A percentile compares a stretch with the other conserved stretches of the same genome.
Conservation (phyloP, 2,888 invertebrate genomes). For the Agrotis ipsilon region DNA sequence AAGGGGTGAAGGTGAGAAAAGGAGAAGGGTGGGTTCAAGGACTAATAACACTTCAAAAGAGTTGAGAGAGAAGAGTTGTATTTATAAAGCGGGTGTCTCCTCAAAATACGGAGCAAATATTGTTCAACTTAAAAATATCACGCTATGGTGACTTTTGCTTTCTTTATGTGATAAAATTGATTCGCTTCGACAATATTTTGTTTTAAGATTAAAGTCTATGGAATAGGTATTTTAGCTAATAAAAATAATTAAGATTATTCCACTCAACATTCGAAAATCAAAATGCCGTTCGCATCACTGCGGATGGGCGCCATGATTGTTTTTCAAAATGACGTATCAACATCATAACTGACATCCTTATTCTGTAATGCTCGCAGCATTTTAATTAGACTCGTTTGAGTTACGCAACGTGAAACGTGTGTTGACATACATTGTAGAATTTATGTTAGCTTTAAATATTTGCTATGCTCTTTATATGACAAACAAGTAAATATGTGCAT, state of each 20-base stretch:
- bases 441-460: slow-evolving; percentile 46
- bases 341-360: slow-evolving; percentile 64
- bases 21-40: slow-evolving; percentile 13
- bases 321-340: slow-evolving; percentile 57
- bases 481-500: slow-evolving; percentile 31
- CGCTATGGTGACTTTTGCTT: too few relatives aligned
- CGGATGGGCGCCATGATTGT: slow-evolving; percentile 48
- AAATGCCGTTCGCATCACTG: slow-evolving; percentile 46
- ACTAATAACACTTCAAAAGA: slow-evolving; percentile 1
- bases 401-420: slow-evolving; percentile 49
- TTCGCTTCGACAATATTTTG: not conserved
- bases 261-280: slow-evolving; percentile 36
- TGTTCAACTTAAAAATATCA: too few relatives aligned
- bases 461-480: slow-evolving; percentile 28
- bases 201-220: not conserved
- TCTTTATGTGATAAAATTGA: too few relatives aligned
- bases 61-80: too few relatives aligned
- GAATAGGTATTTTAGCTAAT: not conserved
- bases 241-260: slow-evolving; percentile 16
- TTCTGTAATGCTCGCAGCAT: slow-evolving; percentile 57
- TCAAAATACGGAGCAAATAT: too few relatives aligned
- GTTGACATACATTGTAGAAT: slow-evolving; percentile 39
- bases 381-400: slow-evolving; percentile 55
- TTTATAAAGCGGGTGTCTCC: too few relatives aligned
- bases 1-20: slow-evolving; percentile 25